phyloP scores from a whole-genome alignment of 2,113 vertebrate species.

The Strigops habroptila region DNA sequence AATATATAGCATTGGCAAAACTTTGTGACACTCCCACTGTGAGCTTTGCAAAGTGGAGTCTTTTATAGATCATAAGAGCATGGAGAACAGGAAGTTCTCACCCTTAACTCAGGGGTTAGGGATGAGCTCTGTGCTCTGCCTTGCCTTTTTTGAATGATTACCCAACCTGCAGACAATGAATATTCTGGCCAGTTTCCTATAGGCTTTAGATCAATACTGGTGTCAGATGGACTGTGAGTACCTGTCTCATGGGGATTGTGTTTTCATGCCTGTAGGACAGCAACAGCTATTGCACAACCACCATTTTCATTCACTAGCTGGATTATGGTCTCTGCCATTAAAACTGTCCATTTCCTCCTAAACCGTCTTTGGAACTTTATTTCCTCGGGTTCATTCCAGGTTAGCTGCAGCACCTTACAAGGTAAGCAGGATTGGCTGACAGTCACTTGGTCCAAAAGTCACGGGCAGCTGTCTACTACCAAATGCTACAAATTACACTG shows the following conservation, averaged over 20 bases:
- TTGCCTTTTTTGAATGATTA: neutral
- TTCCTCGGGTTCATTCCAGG: neutral
- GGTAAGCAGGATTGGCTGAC: neutral
- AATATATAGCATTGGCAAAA: neutral
- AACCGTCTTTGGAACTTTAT: neutral
- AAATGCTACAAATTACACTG: neutral
- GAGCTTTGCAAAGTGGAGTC: neutral
- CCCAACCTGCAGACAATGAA: neutral
- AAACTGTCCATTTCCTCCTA: neutral
- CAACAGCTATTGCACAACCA: neutral
- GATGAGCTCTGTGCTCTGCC: neutral
- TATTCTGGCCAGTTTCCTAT: neutral
- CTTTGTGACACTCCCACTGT: neutral
- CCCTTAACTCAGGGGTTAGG: neutral
- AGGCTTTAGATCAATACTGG: neutral
- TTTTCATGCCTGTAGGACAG: neutral
- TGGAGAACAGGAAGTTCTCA: neutral
- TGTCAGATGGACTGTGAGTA: neutral
- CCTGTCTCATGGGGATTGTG: neutral
- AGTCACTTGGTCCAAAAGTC: neutral
- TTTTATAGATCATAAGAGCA: neutral
- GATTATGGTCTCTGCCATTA: neutral
- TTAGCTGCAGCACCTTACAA: neutral
- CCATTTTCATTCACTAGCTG: neutral
- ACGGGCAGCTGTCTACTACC: neutral